Evolutionary conservation across 2,888 invertebrate species (phyloP).

Genomic region (Eupeodes luniger): DNA sequence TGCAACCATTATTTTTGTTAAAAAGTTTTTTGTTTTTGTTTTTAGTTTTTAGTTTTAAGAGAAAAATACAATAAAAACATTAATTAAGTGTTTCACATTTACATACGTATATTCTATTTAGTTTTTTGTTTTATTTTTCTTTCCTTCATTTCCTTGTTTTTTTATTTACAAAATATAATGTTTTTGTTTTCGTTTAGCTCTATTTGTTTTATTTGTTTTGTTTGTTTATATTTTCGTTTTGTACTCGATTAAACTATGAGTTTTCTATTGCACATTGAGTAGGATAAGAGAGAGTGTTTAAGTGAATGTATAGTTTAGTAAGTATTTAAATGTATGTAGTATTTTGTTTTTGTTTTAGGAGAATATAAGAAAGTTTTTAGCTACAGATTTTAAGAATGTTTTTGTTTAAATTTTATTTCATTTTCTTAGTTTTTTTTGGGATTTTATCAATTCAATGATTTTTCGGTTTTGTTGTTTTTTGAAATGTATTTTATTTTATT

Average conservation of each 20-base stretch:
- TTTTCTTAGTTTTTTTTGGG: constrained; percentile 15
- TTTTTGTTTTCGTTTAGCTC: constrained; percentile 12
- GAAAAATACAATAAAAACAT: constrained; percentile 74
- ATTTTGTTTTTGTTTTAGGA: constrained; percentile 30
- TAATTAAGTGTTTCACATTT: constrained; percentile 72
- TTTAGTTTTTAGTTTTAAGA: constrained; percentile 53
- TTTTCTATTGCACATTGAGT: constrained; percentile 76
- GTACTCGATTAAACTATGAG: constrained; percentile 75
- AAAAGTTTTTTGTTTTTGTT: constrained; percentile 1
- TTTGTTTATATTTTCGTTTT: constrained; percentile 48
- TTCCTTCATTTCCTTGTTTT: constrained; percentile 30
- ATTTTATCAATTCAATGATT: constrained; percentile 18
- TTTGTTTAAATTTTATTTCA: constrained; percentile 1
- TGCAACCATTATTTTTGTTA: constrained; percentile 64
- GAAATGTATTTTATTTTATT: not conserved
- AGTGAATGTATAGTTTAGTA: constrained; percentile 55
- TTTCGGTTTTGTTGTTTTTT: constrained; percentile 23
- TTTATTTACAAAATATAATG: constrained; percentile 72
- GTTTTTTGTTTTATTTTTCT: constrained; percentile 33
- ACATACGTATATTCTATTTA: constrained; percentile 71
- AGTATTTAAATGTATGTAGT: constrained; percentile 51
- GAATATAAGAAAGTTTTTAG: constrained; percentile 73
- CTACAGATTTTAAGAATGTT: constrained; percentile 63
- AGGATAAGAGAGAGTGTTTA: constrained; percentile 68
- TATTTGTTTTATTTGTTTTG: constrained; percentile 51